Percentiles rank a stretch among this genome's conserved stretches.
Evolutionary conservation across 2,888 invertebrate genomes (phyloP).

Genomic region (Hydroisotoma schaefferi): DNA sequence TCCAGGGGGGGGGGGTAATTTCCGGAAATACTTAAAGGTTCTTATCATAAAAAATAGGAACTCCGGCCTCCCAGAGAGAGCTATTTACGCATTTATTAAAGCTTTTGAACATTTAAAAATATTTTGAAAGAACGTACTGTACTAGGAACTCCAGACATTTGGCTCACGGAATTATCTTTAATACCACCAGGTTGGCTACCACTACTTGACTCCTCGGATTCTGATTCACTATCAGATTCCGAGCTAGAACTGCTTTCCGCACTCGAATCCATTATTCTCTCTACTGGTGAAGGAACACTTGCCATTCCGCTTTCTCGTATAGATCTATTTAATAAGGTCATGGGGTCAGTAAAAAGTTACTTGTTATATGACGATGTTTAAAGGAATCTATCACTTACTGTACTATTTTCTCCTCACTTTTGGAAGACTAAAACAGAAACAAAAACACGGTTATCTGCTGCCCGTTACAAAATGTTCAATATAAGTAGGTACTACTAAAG

Average conservation of each 20-base stretch:
- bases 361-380: neutral
- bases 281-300: constrained; percentile 42
- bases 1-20: no score
- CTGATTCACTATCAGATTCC: constrained; percentile 44
- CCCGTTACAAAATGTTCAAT: constrained; percentile 6
- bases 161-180: constrained; percentile 32
- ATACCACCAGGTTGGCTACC: constrained; percentile 44
- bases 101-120: no score
- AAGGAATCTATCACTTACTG: constrained; percentile 29
- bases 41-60: no score
- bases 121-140: constrained; percentile 32
- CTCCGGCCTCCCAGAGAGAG: no score
- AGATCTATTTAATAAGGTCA: constrained; percentile 22
- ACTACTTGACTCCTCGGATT: constrained; percentile 48
- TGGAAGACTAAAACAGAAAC: constrained; percentile 40
- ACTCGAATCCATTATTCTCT: constrained; percentile 47
- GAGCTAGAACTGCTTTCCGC: constrained; percentile 47
- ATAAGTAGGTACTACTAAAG: neutral
- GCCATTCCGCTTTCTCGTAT: constrained; percentile 43
- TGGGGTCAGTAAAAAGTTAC: neutral
- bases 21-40: no score
- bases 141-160: constrained; percentile 25
- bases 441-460: constrained; percentile 5
- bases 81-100: no score
- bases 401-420: constrained; percentile 44